These are phyloP conservation scores for Crepidodera aurea DNA, from an alignment of 2,888 invertebrate genomes.

Conservation along the genomic window DNA sequence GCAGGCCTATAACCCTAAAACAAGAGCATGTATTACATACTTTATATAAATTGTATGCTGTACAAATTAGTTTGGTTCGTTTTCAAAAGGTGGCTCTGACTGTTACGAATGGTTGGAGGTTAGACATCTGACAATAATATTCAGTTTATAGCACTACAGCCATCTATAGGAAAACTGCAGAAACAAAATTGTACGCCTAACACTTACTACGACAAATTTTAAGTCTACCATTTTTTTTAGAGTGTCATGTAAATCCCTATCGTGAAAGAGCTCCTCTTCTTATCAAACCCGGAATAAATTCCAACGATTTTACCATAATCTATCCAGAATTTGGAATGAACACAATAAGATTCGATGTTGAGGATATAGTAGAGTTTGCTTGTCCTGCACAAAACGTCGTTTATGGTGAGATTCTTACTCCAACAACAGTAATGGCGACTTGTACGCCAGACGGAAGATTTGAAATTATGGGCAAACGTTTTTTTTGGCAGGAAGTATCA, in stretches of 20 bases:
- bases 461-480: slow-evolving; percentile 35
- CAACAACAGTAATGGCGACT: slow-evolving; percentile 38
- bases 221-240: slow-evolving; percentile 29
- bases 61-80: too few species aligned
- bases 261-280: slow-evolving; percentile 27
- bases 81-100: too few species aligned
- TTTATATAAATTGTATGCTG: too few species aligned
- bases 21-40: too few species aligned
- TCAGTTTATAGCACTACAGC: too few species aligned
- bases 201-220: too few species aligned
- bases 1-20: too few species aligned
- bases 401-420: slow-evolving; percentile 28
- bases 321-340: slow-evolving; percentile 31
- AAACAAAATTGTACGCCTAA: too few species aligned
- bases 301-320: slow-evolving; percentile 25
- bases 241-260: slow-evolving; percentile 33
- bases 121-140: too few species aligned
- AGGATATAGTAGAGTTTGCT: slow-evolving; percentile 31
- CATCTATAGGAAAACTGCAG: too few species aligned
- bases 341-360: slow-evolving; percentile 21
- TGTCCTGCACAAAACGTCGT: slow-evolving; percentile 42
- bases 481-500: slow-evolving; percentile 59
- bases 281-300: background rate
- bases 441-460: slow-evolving; percentile 48
- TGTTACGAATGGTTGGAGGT: too few species aligned